Conservation (phyloP, 1,140 invertebrate species). For the Nixonia krombeini region DNA sequence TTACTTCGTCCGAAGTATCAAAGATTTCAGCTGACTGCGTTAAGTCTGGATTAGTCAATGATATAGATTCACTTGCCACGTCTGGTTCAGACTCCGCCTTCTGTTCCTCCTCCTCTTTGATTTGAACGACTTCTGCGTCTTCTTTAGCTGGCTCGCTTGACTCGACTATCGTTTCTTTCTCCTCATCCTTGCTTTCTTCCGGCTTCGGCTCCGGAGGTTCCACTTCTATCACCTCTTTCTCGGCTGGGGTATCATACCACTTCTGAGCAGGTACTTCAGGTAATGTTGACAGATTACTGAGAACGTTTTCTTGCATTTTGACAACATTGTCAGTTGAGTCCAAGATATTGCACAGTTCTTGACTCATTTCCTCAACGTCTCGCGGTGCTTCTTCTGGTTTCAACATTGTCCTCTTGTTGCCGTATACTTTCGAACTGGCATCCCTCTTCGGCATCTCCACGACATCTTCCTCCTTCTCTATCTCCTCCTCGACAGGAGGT, state of each 20-base stretch:
- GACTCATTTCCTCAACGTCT: constrained; percentile 66
- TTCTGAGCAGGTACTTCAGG: constrained; percentile 31
- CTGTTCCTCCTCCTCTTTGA: constrained; percentile 28
- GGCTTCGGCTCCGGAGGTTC: too few species aligned
- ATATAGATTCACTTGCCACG: too few species aligned
- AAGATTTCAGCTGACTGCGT: constrained; percentile 59
- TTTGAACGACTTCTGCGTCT: too few species aligned
- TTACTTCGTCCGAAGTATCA: constrained; percentile 48
- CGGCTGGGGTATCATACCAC: constrained; percentile 8
- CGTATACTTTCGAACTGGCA: constrained; percentile 60
- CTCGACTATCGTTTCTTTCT: neutral
- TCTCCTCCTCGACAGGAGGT: neutral
- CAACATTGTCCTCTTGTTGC: constrained; percentile 58
- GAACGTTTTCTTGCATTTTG: constrained; percentile 66
- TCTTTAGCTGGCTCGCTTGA: too few species aligned
- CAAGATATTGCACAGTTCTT: constrained; percentile 64
- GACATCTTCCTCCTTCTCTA: constrained; percentile 16
- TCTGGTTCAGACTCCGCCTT: constrained; percentile 27
- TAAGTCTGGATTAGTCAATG: constrained; percentile 47
- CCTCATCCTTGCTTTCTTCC: neutral
- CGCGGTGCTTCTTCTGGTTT: constrained; percentile 55
- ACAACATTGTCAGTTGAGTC: constrained; percentile 63
- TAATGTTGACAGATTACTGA: constrained; percentile 57
- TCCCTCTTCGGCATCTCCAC: constrained; percentile 23
- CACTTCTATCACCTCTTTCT: constrained; percentile 17